Percentiles rank a stretch among this genome's conserved stretches.
These are phyloP conservation scores for Diplolepis rosae DNA, from an alignment of 2,888 invertebrate genomes.

Conservation along the genomic window DNA sequence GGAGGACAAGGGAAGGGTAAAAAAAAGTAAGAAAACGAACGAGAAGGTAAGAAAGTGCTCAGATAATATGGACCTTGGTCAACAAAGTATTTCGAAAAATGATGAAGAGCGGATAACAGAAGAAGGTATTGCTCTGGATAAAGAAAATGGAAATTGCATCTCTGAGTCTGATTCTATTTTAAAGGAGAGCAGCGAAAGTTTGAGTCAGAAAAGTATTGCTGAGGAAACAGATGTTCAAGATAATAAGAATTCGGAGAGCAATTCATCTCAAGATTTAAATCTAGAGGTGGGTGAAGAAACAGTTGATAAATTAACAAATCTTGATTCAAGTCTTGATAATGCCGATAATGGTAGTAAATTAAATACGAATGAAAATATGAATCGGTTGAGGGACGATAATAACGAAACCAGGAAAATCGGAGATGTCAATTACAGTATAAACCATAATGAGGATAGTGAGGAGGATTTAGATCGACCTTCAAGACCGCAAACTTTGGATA, in stretches of 20 bases:
- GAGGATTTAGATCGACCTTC: conserved; percentile 60
- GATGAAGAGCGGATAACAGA: conserved; percentile 13
- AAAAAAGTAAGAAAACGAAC: conserved; percentile 51
- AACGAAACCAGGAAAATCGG: conserved; percentile 32
- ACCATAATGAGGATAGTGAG: conserved; percentile 49
- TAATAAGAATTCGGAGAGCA: neutral
- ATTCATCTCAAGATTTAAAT: neutral
- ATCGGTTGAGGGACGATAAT: conserved; percentile 30
- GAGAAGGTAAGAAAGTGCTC: conserved; percentile 51
- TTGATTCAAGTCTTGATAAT: conserved; percentile 22
- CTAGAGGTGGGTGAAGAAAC: conserved; percentile 29
- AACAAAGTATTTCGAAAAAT: neutral
- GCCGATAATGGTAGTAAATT: conserved; percentile 30
- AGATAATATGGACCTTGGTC: conserved; percentile 40
- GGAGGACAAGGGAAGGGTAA: conserved; percentile 50
- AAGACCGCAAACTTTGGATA: conserved; percentile 68
- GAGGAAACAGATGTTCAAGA: neutral
- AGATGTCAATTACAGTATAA: conserved; percentile 44
- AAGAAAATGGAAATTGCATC: conserved; percentile 30
- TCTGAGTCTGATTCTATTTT: neutral
- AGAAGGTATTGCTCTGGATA: conserved; percentile 11
- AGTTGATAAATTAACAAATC: neutral
- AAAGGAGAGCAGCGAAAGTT: conserved; percentile 18
- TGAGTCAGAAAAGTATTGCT: neutral
- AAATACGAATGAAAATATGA: conserved; percentile 39